These are phyloP conservation scores for Hemistola chrysoprasaria DNA, from an alignment of 2,888 invertebrate genomes.

Conservation along the genomic window DNA sequence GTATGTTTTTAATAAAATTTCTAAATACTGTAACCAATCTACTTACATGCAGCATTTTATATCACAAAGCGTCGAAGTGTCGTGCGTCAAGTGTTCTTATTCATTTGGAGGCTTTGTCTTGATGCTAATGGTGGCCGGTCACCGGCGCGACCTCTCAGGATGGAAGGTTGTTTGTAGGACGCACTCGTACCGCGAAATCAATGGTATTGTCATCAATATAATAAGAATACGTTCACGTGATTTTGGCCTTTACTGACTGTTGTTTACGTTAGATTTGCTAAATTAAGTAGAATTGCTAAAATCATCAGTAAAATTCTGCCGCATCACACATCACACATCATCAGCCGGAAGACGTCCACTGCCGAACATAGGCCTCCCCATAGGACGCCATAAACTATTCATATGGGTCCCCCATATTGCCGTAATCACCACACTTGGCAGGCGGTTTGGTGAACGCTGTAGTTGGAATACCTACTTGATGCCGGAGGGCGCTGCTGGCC, in stretches of 20 bases:
- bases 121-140: slow-evolving; percentile 75
- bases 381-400: too few relatives aligned
- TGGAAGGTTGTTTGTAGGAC: slow-evolving; percentile 75
- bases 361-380: too few relatives aligned
- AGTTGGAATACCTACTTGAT: too few relatives aligned
- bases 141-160: slow-evolving; percentile 66
- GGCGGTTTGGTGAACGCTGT: too few relatives aligned
- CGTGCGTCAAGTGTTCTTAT: slow-evolving; percentile 71
- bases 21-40: slow-evolving; percentile 11
- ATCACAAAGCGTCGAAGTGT: slow-evolving; percentile 35
- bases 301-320: too few relatives aligned
- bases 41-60: slow-evolving; percentile 50
- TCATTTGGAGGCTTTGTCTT: slow-evolving; percentile 71
- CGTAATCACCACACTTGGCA: too few relatives aligned
- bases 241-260: slow-evolving; percentile 32
- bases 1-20: not conserved
- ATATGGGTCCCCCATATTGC: too few relatives aligned
- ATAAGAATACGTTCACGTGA: slow-evolving; percentile 36
- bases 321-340: too few relatives aligned
- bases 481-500: too few relatives aligned
- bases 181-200: slow-evolving; percentile 39
- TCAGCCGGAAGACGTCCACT: too few relatives aligned
- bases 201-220: slow-evolving; percentile 32
- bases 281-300: too few relatives aligned
- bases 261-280: too few relatives aligned